A percentile compares a stretch with the other conserved stretches of the same genome.
phyloP scores from a whole-genome alignment of 2,797 vertebrate species.

The Notolepis coatsorum region DNA sequence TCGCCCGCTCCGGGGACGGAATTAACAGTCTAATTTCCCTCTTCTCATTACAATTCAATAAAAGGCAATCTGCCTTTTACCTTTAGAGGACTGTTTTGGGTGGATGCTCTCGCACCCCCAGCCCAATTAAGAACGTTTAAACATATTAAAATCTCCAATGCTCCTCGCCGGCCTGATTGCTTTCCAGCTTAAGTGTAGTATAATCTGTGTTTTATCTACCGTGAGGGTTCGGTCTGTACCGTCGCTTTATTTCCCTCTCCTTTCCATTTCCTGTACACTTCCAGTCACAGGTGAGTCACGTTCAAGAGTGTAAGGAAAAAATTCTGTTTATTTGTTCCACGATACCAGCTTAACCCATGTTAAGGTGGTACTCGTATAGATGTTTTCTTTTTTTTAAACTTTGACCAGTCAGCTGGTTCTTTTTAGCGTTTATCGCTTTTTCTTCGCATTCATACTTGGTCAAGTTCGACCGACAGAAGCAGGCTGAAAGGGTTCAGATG shows the following conservation, averaged over 20 bases:
- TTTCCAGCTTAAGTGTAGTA: conserved; percentile 60
- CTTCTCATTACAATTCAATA: conserved; percentile 83
- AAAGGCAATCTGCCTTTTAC: conserved; percentile 80
- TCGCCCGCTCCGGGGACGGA: conserved; percentile 71
- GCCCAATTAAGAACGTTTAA: conserved; percentile 81
- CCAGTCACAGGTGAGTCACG: no score
- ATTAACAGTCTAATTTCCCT: conserved; percentile 79
- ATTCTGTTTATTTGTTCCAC: no score
- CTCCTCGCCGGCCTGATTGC: conserved; percentile 77
- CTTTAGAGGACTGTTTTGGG: conserved; percentile 78
- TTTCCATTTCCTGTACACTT: conserved; percentile 45
- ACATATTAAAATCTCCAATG: conserved; percentile 78
- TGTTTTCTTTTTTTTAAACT: no score
- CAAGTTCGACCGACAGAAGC: no score
- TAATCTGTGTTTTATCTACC: conserved; percentile 72
- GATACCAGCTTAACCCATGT: no score
- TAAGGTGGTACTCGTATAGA: no score
- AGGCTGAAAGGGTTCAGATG: no score
- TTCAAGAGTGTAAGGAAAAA: no score
- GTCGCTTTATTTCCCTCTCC: conserved; percentile 73
- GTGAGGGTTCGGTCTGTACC: no score
- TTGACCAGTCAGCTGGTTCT: no score
- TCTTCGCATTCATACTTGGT: no score
- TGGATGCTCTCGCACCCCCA: conserved; percentile 76
- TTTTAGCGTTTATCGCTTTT: no score